Evolutionary conservation across 2,797 vertebrate species (phyloP), one percentile per base, ranked within the genome.

Genomic region (Phylloscopus collybita): DNA sequence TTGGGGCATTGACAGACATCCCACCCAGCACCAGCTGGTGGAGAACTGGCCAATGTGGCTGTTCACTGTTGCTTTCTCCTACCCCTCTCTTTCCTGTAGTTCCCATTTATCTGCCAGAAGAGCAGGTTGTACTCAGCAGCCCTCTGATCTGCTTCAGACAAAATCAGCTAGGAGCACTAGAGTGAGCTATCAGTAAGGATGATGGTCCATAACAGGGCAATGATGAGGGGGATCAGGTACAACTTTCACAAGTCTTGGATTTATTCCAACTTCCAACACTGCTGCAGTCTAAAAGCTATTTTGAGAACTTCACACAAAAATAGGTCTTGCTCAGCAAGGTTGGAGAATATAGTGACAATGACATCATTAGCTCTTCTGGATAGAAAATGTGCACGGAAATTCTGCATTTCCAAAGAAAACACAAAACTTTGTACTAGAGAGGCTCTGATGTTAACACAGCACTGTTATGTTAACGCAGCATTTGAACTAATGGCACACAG

Each of bases 251-350:
- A 57, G 57, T 47, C 44, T 85, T 91, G 60, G 51, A 34, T 67
- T 94, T 82, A 81, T 40, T 91, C 81, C 65, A 86, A 5, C 17
- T 54, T 88, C 49, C 22, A 82, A 54, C 3, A 2, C n/a, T 74
- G 27, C 84, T 86, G 61, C 34, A 64, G 62, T 80, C 16, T 29
- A 59, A 80, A 86, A 83, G 38, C 53, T 90, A 44, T 94, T 91
- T 79, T 56, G 36, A 83, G 87, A 92, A 34, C 40, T 72, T 90
- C n/a, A 42, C 53, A 72, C 50, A 50, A 67, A 86, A 93, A 65
- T 88, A 88, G 47, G 30, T 84, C 65, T 92, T 92, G 23, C 47
- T 91, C 40, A 79, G 69, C 80, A 93, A 94, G 87, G 80, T 59
- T 88, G 59, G 44, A 72, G 72, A 86, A 59, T 86, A 36, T 42